These are phyloP conservation scores for Acanthurus tractus DNA, from an alignment of 2,797 vertebrate genomes.

Conservation along the genomic window DNA sequence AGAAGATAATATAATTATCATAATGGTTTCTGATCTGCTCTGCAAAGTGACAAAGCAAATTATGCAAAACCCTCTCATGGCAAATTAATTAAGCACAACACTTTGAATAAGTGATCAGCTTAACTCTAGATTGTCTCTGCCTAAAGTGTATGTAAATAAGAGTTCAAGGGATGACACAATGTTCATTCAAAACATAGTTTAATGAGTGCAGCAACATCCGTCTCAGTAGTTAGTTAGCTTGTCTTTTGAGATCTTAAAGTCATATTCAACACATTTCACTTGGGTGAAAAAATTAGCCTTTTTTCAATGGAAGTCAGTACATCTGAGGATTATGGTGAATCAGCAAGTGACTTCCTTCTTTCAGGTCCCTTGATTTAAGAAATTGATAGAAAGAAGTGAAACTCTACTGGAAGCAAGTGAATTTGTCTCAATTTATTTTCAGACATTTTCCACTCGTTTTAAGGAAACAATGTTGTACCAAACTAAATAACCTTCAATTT, in stretches of 20 bases:
- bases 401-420: slow-evolving; percentile 23
- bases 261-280: not conserved
- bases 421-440: not conserved
- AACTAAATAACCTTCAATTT: not conserved
- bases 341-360: slow-evolving; percentile 48
- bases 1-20: slow-evolving; percentile 66
- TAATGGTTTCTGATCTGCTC: slow-evolving; percentile 68
- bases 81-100: slow-evolving; percentile 67
- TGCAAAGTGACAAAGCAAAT: slow-evolving; percentile 58
- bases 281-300: not conserved
- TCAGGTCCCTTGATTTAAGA: slow-evolving; percentile 45
- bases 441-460: slow-evolving; percentile 25
- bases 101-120: slow-evolving; percentile 66
- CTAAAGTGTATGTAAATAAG: slow-evolving; percentile 62
- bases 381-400: slow-evolving; percentile 56
- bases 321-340: slow-evolving; percentile 26
- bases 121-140: slow-evolving; percentile 47
- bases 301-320: not conserved
- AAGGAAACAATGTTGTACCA: not conserved
- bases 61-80: slow-evolving; percentile 56
- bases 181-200: not conserved
- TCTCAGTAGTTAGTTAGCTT: not conserved
- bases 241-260: slow-evolving; percentile 1
- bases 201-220: slow-evolving; percentile 8
- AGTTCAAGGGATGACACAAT: slow-evolving; percentile 31